These are phyloP conservation scores for Clarias pachynema DNA, from an alignment of 2,797 vertebrate species.

Conservation along the genomic window DNA sequence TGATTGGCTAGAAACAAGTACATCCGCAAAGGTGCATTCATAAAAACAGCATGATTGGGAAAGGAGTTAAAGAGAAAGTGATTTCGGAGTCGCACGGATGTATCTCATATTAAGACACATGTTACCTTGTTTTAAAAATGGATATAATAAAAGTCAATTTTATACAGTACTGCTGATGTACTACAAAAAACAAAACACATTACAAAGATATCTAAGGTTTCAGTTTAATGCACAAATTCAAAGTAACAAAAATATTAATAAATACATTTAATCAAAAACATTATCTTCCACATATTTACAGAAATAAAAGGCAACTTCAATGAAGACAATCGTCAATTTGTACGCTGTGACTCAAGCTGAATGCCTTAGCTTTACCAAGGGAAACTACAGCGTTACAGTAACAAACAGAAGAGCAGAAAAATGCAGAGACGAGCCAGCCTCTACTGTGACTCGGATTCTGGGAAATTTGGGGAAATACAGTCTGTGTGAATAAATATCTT, in stretches of 20 bases:
- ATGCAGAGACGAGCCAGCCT: not conserved
- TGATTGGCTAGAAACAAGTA: too few relatives aligned
- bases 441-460: not conserved
- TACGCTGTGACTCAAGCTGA: not conserved
- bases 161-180: not conserved
- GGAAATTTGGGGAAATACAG: slow-evolving; percentile 30
- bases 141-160: too few relatives aligned
- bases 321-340: not conserved
- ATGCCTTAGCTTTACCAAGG: not conserved
- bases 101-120: too few relatives aligned
- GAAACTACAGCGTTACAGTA: not conserved
- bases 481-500: slow-evolving; percentile 11
- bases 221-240: not conserved
- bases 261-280: not conserved
- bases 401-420: not conserved
- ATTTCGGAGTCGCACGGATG: too few relatives aligned
- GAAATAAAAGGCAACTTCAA: not conserved
- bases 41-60: too few relatives aligned
- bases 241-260: not conserved
- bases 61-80: too few relatives aligned
- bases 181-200: not conserved
- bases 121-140: too few relatives aligned
- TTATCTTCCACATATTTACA: too few relatives aligned
- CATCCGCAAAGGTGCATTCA: too few relatives aligned
- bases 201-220: not conserved